These are phyloP conservation scores for Oxycera nigricornis DNA, from an alignment of 2,888 invertebrate genomes.

Conservation along the genomic window DNA sequence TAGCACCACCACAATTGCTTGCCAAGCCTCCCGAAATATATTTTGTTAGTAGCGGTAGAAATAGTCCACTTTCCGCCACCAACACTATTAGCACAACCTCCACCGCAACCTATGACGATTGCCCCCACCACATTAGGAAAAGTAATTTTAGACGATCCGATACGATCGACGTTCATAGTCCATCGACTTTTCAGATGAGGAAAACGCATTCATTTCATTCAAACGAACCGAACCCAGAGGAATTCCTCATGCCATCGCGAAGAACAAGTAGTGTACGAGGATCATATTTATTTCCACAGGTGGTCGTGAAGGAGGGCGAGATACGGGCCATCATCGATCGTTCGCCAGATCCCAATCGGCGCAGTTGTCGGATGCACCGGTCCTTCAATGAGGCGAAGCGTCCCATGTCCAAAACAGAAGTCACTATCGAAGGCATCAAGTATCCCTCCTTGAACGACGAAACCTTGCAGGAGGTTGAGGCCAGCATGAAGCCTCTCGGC, in stretches of 20 bases:
- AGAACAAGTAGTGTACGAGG: conserved; percentile 61
- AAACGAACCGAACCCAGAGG: conserved; percentile 58
- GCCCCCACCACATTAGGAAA: conserved; percentile 57
- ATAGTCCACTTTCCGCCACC: conserved; percentile 39
- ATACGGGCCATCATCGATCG: conserved; percentile 46
- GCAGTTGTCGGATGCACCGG: conserved; percentile 61
- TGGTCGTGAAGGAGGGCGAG: conserved; percentile 51
- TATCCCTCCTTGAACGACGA: conserved; percentile 62
- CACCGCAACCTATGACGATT: conserved; percentile 43
- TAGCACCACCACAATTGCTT: conserved; percentile 49
- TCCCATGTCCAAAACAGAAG: conserved; percentile 57
- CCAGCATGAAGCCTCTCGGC: conserved; percentile 52
- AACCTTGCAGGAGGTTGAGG: conserved; percentile 55
- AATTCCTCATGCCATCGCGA: conserved; percentile 51
- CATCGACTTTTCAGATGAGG: conserved; percentile 61
- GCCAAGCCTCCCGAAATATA: conserved; percentile 59
- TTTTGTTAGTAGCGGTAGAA: conserved; percentile 60
- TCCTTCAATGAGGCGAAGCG: conserved; percentile 59
- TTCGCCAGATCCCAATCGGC: conserved; percentile 60
- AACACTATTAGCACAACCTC: conserved; percentile 34
- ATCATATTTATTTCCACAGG: conserved; percentile 57
- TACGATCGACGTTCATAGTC: conserved; percentile 62
- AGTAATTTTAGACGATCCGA: conserved; percentile 61
- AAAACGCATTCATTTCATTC: conserved; percentile 63
- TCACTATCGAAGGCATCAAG: conserved; percentile 54